Percentiles rank a stretch among this genome's conserved stretches.
These are phyloP conservation scores for Agrotis clavis DNA, from an alignment of 2,888 invertebrate genomes.

Conservation along the genomic window DNA sequence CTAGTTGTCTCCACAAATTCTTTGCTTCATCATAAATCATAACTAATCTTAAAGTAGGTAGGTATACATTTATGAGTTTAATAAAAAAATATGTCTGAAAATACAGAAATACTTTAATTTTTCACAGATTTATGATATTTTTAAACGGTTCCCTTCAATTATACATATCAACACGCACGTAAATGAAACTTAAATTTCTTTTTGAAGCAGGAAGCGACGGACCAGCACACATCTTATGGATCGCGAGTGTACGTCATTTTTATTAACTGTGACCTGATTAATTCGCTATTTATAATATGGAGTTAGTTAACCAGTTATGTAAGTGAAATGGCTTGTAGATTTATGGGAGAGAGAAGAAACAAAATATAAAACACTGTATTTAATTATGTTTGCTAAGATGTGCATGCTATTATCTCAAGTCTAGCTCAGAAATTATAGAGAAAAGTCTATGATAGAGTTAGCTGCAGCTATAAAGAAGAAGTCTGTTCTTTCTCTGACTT, in stretches of 20 bases:
- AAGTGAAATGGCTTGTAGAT: neutral
- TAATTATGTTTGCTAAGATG: too few relatives aligned
- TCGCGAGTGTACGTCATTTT: slow-evolving; percentile 30
- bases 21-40: slow-evolving; percentile 11
- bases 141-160: slow-evolving; percentile 21
- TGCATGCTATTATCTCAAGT: too few relatives aligned
- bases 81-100: slow-evolving; percentile 18
- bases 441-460: too few relatives aligned
- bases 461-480: too few relatives aligned
- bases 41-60: slow-evolving; percentile 6
- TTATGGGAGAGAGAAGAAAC: neutral
- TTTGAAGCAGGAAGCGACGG: slow-evolving; percentile 34
- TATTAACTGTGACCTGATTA: slow-evolving; percentile 52
- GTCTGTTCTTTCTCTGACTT: too few relatives aligned
- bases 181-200: slow-evolving; percentile 24
- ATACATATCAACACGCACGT: slow-evolving; percentile 24
- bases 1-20: neutral
- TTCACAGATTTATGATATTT: slow-evolving; percentile 29
- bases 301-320: neutral
- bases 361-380: too few relatives aligned
- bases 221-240: slow-evolving; percentile 29
- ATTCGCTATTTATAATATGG: slow-evolving; percentile 20
- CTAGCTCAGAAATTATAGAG: too few relatives aligned
- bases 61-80: slow-evolving; percentile 4
- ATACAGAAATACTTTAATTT: slow-evolving; percentile 2